Evolutionary conservation across 2,888 invertebrate genomes (phyloP).

Genomic region (Nomada fucata): DNA sequence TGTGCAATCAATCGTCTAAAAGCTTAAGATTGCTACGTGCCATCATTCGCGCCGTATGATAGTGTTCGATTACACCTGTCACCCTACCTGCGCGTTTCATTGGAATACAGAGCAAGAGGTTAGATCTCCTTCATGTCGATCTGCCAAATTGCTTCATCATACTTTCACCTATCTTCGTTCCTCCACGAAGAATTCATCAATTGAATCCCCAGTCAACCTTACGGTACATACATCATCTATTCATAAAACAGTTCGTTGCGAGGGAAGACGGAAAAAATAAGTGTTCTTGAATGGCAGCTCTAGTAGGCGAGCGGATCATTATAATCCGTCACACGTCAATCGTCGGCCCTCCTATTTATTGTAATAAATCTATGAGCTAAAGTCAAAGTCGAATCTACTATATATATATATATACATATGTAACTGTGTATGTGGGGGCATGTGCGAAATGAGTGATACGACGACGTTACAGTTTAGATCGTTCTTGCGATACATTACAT

Average conservation of each 20-base stretch:
- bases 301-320: neutral
- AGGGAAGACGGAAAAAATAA: neutral
- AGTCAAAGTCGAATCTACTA: neutral
- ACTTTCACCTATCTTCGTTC: neutral
- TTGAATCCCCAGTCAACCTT: neutral
- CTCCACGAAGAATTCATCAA: neutral
- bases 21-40: constrained; percentile 8
- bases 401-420: too few relatives aligned
- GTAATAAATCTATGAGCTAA: neutral
- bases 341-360: neutral
- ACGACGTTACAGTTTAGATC: neutral
- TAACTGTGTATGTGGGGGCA: neutral
- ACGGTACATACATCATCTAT: neutral
- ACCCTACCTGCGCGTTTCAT: constrained; percentile 30
- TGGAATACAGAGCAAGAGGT: constrained; percentile 42
- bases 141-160: neutral
- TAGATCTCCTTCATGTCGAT: constrained; percentile 23
- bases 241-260: neutral
- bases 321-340: constrained; percentile 9
- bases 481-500: neutral
- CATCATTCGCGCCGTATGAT: constrained; percentile 40
- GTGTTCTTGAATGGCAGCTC: too few relatives aligned
- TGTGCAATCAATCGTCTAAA: constrained; percentile 2
- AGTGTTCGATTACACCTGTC: constrained; percentile 34
- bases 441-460: neutral